Conservation (phyloP, 2,888 invertebrate genomes). For the Calameuta filiformis region DNA sequence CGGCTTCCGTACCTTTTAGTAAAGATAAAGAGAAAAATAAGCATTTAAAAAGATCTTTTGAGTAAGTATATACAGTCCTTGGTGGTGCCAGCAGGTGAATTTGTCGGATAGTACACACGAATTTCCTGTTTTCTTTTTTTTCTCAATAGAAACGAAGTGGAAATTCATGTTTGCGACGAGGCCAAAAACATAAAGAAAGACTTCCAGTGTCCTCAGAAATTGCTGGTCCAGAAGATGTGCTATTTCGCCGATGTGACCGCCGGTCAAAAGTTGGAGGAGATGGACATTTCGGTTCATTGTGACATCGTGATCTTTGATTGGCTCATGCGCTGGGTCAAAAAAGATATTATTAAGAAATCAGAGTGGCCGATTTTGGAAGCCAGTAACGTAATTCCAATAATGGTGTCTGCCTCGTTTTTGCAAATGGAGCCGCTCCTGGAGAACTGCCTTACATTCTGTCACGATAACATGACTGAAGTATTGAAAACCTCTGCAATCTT, state of each 20-base stretch:
- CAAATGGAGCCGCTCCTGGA: slow-evolving; percentile 92
- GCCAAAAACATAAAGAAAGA: slow-evolving; percentile 89
- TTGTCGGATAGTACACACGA: neutral
- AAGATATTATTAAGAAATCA: slow-evolving; percentile 74
- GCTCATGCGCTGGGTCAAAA: slow-evolving; percentile 96
- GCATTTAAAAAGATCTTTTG: slow-evolving; percentile 46
- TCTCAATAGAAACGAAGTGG: slow-evolving; percentile 77
- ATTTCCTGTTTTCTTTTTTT: neutral
- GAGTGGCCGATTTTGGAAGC: slow-evolving; percentile 81
- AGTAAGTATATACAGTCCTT: slow-evolving; percentile 40
- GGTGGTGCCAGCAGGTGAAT: neutral
- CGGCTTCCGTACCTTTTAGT: slow-evolving; percentile 21
- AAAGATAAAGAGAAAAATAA: slow-evolving; percentile 48
- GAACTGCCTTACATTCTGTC: slow-evolving; percentile 88
- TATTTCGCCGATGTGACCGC: slow-evolving; percentile 93
- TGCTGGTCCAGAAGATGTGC: slow-evolving; percentile 92
- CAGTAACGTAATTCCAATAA: slow-evolving; percentile 88
- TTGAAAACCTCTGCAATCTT: slow-evolving; percentile 87
- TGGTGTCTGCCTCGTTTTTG: slow-evolving; percentile 94
- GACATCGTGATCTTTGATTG: slow-evolving; percentile 96
- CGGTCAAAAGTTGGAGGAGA: slow-evolving; percentile 85
- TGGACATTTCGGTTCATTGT: slow-evolving; percentile 97
- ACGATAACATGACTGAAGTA: slow-evolving; percentile 87
- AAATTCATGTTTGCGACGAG: slow-evolving; percentile 96
- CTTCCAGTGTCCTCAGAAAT: slow-evolving; percentile 87